These are phyloP conservation scores for Drosophila antonietae DNA, from an alignment of 2,888 invertebrate species.

Conservation along the genomic window DNA sequence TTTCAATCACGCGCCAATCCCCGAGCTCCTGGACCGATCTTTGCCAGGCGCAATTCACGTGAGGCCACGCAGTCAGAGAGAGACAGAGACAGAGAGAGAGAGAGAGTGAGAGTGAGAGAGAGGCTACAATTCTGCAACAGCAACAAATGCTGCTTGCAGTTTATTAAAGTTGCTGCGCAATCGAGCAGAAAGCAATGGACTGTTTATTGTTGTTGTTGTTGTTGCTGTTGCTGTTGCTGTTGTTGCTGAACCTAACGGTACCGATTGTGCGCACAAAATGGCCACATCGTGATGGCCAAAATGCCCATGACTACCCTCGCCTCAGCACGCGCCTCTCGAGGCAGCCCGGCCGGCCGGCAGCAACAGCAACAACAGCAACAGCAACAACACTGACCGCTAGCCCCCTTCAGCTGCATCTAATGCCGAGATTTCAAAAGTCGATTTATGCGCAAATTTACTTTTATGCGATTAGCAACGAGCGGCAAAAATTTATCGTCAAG, in stretches of 20 bases:
- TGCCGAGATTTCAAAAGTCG: conserved; percentile 66
- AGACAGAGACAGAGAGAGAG: conserved; percentile 9
- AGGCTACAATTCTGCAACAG: conserved; percentile 17
- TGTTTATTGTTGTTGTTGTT: conserved; percentile 57
- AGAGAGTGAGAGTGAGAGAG: conserved; percentile 10
- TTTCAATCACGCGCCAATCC: conserved; percentile 81
- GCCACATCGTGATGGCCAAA: conserved; percentile 77
- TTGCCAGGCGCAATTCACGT: conserved; percentile 69
- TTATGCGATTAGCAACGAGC: conserved; percentile 80
- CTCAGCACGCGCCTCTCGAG: conserved; percentile 63
- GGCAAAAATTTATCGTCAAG: conserved; percentile 75
- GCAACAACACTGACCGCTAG: conserved; percentile 25
- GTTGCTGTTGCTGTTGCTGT: conserved; percentile 9
- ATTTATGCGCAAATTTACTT: conserved; percentile 81
- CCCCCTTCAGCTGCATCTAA: conserved; percentile 13
- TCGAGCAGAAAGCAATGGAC: conserved; percentile 67
- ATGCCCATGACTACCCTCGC: conserved; percentile 17
- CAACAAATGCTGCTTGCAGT: conserved; percentile 67
- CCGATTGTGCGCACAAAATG: conserved; percentile 78
- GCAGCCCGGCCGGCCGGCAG: conserved; percentile 61
- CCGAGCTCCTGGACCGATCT: conserved; percentile 21
- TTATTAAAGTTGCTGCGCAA: conserved; percentile 78
- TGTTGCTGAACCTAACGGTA: conserved; percentile 71
- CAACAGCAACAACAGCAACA: conserved; percentile 13
- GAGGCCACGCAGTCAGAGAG: conserved; percentile 68